Base-by-base conservation (phyloP, 2,113 vertebrate species). In the Aptenodytes forsteri region DNA sequence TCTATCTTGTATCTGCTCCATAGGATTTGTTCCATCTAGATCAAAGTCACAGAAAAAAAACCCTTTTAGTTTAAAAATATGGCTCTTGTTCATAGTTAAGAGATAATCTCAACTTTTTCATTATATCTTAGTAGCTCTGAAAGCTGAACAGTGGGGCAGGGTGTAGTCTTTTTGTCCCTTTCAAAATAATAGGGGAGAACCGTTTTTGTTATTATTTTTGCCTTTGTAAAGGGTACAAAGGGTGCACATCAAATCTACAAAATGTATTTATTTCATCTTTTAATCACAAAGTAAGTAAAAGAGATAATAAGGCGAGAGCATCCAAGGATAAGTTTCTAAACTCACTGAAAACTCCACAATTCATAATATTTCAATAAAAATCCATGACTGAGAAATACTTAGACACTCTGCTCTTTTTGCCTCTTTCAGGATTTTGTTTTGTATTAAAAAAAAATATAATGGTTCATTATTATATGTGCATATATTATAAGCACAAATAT, bases 161-260 rank as follows among this genome's bases (percentile, higher is more conserved):
- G 2, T 32, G 12, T 3, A 71, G 14, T 0, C 1, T 52, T 62
- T 42, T 47, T 66, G 29, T 22, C 4, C 7, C 13, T 61, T 62
- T 44, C 20, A 66, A 62, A 75, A n/a, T 27, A 49, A 42, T 10
- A 42, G 0, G 2, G 3, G 6, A 30, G 5, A 79, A 59, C 0
- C 40, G 0, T 3, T 64, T 75, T 66, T 70, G 3, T n/a, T 67
- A 30, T 29, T 84, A 65, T 55, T 61, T 83, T 61, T 46, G 5
- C 7, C 2, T 40, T 89, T 65, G 3, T n/a, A 71, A 49, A 62
- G 9, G 5, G 16, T n/a, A 18, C 11, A 77, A 69, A 72, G 4
- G 1, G 1, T 38, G 8, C 42, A 8, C 7, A 80, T 27, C 6
- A 83, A 47, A 50, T 40, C 10, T 4, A 52, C 3, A 61, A 65